phyloP scores from a whole-genome alignment of 2,888 invertebrate species.

The Volucella bombylans region DNA sequence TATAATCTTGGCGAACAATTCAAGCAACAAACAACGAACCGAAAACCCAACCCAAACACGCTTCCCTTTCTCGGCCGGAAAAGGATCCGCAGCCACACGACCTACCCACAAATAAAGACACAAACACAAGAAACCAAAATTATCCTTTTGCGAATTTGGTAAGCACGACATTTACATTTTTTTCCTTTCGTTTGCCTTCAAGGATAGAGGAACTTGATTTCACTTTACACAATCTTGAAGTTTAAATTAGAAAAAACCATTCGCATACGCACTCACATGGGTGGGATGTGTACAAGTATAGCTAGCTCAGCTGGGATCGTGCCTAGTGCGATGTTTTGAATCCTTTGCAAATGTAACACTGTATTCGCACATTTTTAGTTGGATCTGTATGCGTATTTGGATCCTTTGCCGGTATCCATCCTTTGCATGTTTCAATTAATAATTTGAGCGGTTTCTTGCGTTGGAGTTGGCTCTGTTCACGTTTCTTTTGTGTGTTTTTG shows the following conservation, averaged over 20 bases:
- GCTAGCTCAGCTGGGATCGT: too few relatives aligned
- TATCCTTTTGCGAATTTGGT: slow-evolving; percentile 59
- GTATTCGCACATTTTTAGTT: slow-evolving; percentile 8
- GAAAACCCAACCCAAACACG: background rate
- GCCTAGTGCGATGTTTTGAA: too few relatives aligned
- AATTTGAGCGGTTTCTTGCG: slow-evolving; percentile 36
- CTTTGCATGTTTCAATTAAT: slow-evolving; percentile 63
- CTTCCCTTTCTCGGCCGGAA: background rate
- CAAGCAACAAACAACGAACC: slow-evolving; percentile 32
- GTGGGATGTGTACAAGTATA: too few relatives aligned
- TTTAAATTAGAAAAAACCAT: slow-evolving; percentile 18
- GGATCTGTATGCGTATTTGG: background rate
- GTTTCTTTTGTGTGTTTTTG: slow-evolving; percentile 16
- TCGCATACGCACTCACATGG: background rate
- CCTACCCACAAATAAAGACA: background rate
- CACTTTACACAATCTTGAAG: slow-evolving; percentile 21
- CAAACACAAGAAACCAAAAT: slow-evolving; percentile 45
- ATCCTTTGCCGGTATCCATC: slow-evolving; percentile 4
- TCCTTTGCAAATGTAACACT: background rate
- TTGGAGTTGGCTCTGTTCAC: background rate
- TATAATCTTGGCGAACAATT: slow-evolving; percentile 39
- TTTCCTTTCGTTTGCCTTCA: too few relatives aligned
- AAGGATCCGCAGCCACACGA: slow-evolving; percentile 18
- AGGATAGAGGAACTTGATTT: too few relatives aligned
- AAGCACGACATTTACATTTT: slow-evolving; percentile 49